phyloP scores from a whole-genome alignment of 2,113 vertebrate species.

The Vidua macroura region DNA sequence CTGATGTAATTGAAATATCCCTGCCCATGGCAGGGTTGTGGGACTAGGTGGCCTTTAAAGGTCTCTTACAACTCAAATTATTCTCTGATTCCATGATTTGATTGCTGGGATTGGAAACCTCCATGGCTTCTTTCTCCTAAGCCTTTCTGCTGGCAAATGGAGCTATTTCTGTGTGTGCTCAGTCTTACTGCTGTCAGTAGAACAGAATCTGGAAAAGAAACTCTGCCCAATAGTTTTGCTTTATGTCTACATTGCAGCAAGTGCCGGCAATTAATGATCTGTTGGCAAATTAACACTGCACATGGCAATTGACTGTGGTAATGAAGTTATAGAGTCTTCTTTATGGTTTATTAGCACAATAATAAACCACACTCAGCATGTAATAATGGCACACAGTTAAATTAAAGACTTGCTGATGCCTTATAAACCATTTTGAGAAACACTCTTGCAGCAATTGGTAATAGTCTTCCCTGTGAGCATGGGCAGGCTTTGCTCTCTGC shows the following conservation, averaged over 20 bases:
- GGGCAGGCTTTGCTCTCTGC: conserved; percentile 5
- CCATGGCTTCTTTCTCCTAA: background rate
- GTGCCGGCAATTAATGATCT: conserved; percentile 42
- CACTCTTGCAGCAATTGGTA: conserved; percentile 1
- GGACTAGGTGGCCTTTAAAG: background rate
- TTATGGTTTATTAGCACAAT: conserved; percentile 72
- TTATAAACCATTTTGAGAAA: conserved; percentile 56
- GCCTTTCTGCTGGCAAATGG: background rate
- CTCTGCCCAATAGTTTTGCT: conserved; percentile 34
- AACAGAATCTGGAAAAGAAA: conserved; percentile 2
- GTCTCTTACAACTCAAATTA: background rate
- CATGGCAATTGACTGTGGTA: conserved; percentile 65
- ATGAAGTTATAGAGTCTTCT: conserved; percentile 68
- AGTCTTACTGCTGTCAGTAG: background rate
- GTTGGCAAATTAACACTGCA: conserved; percentile 59
- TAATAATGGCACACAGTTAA: conserved; percentile 63
- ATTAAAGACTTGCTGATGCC: conserved; percentile 67
- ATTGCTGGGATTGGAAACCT: background rate
- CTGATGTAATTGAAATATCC: background rate
- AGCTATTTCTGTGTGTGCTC: background rate
- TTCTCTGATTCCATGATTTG: background rate
- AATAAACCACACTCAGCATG: conserved; percentile 63
- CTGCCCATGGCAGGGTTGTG: background rate
- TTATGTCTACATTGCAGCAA: conserved; percentile 24
- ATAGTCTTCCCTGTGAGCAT: background rate